Conservation (phyloP, 1,140 invertebrate genomes). For the Drosophila bocqueti region DNA sequence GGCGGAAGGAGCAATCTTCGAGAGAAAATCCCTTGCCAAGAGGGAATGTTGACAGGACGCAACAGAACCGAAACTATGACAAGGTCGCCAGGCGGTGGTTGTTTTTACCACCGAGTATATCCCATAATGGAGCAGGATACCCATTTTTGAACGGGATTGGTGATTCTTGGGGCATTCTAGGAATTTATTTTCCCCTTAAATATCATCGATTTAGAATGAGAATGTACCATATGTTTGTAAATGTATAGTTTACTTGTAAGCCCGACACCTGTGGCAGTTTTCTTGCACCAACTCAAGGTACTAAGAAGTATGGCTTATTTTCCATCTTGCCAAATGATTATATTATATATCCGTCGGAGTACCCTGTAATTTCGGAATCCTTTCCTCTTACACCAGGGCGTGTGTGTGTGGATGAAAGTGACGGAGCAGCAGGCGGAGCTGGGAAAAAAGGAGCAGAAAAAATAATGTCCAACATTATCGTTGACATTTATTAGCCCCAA, state of each 20-base stretch:
- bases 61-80: slow-evolving; percentile 45
- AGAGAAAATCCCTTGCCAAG: slow-evolving; percentile 52
- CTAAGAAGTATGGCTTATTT: not conserved
- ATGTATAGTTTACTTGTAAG: not conserved
- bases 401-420: not conserved
- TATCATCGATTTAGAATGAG: not conserved
- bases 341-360: not conserved
- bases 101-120: not conserved
- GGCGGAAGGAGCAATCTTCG: slow-evolving; percentile 44
- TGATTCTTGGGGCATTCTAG: no score
- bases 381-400: slow-evolving; percentile 5
- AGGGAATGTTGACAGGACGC: slow-evolving; percentile 50
- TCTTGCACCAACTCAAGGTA: not conserved
- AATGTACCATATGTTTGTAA: not conserved
- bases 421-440: not conserved
- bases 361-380: slow-evolving; percentile 12
- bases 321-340: not conserved
- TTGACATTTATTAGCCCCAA: slow-evolving; percentile 78
- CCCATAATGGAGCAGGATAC: not conserved
- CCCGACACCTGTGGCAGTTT: not conserved
- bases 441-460: slow-evolving; percentile 32
- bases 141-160: not conserved
- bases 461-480: slow-evolving; percentile 79
- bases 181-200: not conserved
- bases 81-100: slow-evolving; percentile 27